Percentiles rank a stretch among this genome's conserved stretches.
Conservation (phyloP, 2,797 vertebrate genomes). For the Chelon auratus region DNA sequence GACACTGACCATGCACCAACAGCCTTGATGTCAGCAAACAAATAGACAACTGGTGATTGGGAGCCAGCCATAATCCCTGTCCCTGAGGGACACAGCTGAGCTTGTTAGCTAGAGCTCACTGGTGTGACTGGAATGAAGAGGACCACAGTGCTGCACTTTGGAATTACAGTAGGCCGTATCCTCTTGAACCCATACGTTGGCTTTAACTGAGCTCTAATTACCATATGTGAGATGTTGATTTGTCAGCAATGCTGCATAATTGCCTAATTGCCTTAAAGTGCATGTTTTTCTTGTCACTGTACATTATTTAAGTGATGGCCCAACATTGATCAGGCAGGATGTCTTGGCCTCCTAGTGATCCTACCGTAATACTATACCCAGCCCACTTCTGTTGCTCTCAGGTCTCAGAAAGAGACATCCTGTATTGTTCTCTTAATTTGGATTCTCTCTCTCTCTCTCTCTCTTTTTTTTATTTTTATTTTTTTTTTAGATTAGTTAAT, state of each 20-base stretch:
- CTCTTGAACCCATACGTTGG: conserved; percentile 17
- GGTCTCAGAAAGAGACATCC: conserved; percentile 9
- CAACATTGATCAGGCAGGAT: conserved; percentile 15
- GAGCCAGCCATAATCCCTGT: conserved; percentile 47
- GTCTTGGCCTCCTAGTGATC: conserved; percentile 26
- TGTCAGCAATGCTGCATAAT: conserved; percentile 3
- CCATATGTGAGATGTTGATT: conserved; percentile 15
- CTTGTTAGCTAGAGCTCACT: conserved; percentile 49
- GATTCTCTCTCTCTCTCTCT: background rate
- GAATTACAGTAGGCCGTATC: conserved; percentile 15
- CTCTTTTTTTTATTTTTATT: conserved; percentile 8
- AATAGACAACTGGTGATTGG: conserved; percentile 43
- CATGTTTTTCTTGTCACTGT: background rate
- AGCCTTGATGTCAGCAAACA: conserved; percentile 35
- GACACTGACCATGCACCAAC: conserved; percentile 18
- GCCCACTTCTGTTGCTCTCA: conserved; percentile 18
- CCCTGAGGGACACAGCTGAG: conserved; percentile 35
- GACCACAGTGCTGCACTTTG: conserved; percentile 17
- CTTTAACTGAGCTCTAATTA: conserved; percentile 20
- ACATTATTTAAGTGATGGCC: conserved; percentile 8
- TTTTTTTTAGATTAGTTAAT: conserved; percentile 25
- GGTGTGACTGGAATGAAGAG: conserved; percentile 26
- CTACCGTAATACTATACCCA: conserved; percentile 28
- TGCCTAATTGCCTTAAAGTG: background rate
- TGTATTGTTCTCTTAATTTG: conserved; percentile 37